Evolutionary conservation across 2,113 vertebrate genomes (phyloP).

Genomic region (Bathybates hornii): DNA sequence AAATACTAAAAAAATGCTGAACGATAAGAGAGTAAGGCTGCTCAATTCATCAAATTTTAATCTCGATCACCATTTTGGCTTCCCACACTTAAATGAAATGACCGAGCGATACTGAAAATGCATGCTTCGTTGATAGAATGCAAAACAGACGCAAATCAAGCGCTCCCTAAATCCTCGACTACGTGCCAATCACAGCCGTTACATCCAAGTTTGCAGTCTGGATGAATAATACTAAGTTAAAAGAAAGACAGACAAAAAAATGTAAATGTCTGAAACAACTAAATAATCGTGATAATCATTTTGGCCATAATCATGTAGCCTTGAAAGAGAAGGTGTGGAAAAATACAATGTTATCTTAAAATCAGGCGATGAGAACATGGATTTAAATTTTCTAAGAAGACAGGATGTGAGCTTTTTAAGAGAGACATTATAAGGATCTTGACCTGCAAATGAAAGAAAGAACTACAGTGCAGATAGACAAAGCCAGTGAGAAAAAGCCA

Average conservation of each 20-base stretch:
- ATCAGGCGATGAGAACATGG: neutral
- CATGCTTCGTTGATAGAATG: neutral
- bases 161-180: neutral
- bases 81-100: neutral
- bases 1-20: neutral
- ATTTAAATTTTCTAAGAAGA: neutral
- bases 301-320: neutral
- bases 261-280: neutral
- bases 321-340: neutral
- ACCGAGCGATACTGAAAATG: neutral
- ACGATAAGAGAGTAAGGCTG: neutral
- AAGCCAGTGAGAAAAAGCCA: neutral
- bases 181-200: neutral
- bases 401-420: neutral
- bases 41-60: neutral
- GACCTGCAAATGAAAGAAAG: neutral
- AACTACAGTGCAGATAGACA: neutral
- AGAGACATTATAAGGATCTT: neutral
- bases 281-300: neutral
- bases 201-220: neutral
- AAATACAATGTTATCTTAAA: neutral
- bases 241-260: neutral
- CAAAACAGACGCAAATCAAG: neutral
- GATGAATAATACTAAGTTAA: neutral
- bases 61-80: neutral